Conservation (phyloP, 2,797 vertebrate species). For the Iguana delicatissima region DNA sequence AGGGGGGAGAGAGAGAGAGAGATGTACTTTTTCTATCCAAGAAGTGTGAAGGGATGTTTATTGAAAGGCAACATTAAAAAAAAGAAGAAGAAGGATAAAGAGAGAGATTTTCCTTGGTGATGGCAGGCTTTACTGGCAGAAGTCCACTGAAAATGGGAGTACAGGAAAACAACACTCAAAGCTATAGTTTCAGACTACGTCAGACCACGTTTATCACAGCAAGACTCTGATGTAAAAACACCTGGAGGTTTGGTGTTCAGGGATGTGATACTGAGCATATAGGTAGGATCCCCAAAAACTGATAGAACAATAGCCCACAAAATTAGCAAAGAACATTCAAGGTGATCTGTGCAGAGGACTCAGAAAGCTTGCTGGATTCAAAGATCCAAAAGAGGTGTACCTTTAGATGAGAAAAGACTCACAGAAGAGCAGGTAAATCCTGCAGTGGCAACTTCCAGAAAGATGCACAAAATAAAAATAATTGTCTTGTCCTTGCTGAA, state of each 20-base stretch:
- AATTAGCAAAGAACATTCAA: neutral
- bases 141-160: neutral
- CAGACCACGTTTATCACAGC: neutral
- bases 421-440: neutral
- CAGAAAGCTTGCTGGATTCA: neutral
- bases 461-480: neutral
- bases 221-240: neutral
- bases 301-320: neutral
- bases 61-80: neutral
- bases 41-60: neutral
- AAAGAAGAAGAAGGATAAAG: neutral
- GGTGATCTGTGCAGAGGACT: neutral
- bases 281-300: neutral
- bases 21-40: neutral
- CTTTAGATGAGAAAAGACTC: neutral
- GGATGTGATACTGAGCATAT: neutral
- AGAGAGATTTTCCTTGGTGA: neutral
- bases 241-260: neutral
- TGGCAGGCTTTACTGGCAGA: neutral
- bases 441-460: neutral
- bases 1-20: neutral
- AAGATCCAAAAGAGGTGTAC: neutral
- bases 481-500: neutral
- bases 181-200: neutral
- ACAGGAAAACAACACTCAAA: neutral